A percentile compares a stretch with the other conserved stretches of the same genome.
These are phyloP conservation scores for Eurystomus glaucurus DNA, from an alignment of 2,797 vertebrate species.

Conservation along the genomic window DNA sequence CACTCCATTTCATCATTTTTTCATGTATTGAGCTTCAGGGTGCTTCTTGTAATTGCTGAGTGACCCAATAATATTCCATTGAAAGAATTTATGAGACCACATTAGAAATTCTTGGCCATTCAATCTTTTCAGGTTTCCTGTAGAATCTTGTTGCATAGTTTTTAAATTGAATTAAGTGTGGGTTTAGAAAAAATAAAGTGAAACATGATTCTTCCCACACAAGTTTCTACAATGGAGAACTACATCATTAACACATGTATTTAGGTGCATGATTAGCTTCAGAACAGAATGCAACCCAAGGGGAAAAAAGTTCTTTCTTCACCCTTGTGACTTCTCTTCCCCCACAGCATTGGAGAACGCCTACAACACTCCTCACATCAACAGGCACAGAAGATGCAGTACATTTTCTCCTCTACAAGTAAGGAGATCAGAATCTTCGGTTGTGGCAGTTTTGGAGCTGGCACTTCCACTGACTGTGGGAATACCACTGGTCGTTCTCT, in stretches of 20 bases:
- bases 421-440: background rate
- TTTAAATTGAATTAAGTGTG: constrained; percentile 17
- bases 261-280: constrained; percentile 1
- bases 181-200: constrained; percentile 36
- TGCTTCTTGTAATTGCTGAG: background rate
- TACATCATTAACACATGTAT: background rate
- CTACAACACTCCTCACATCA: background rate
- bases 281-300: background rate
- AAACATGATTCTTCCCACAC: constrained; percentile 34
- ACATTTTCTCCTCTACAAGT: background rate
- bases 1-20: constrained; percentile 6
- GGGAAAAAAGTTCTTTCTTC: background rate
- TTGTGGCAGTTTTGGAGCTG: background rate
- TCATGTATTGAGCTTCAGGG: background rate
- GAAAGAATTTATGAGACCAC: constrained; percentile 3
- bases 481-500: background rate
- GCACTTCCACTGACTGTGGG: background rate
- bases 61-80: background rate
- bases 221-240: background rate
- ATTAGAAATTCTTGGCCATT: constrained; percentile 11
- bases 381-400: background rate
- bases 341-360: background rate
- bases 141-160: constrained; percentile 22
- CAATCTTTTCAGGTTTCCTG: constrained; percentile 21
- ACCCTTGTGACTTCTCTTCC: constrained; percentile 20